A percentile compares a stretch with the other conserved stretches of the same genome.
Conservation (phyloP, 2,888 invertebrate genomes). For the Tetragnatha montana region DNA sequence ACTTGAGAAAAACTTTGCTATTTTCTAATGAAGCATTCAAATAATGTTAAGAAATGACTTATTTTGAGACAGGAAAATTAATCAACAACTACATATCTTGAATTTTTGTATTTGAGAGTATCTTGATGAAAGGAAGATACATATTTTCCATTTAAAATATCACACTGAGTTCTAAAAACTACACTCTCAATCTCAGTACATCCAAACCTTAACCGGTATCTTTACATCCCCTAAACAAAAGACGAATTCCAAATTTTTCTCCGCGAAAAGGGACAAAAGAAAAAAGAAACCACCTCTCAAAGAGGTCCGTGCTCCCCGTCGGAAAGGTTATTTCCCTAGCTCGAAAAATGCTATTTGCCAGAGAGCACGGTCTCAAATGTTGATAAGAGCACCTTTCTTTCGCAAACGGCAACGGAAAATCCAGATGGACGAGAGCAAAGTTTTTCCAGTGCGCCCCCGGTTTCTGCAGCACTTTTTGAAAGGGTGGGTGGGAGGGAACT, state of each 20-base stretch:
- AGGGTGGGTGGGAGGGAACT: neutral
- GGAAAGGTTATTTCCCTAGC: slow-evolving; percentile 15
- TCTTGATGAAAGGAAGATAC: no score
- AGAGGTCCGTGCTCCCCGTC: neutral
- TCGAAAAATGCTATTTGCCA: slow-evolving; percentile 15
- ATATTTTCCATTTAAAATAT: no score
- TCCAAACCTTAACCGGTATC: no score
- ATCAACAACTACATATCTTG: no score
- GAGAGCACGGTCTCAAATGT: slow-evolving; percentile 25
- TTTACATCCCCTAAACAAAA: neutral
- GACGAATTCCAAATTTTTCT: neutral
- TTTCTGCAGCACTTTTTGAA: neutral
- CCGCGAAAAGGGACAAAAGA: neutral
- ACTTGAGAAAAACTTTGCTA: no score
- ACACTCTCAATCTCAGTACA: no score
- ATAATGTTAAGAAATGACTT: no score
- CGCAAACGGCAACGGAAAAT: slow-evolving; percentile 17
- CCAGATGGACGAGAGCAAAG: slow-evolving; percentile 25
- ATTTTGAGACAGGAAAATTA: no score
- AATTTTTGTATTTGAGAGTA: no score
- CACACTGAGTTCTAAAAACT: no score
- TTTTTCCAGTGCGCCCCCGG: neutral
- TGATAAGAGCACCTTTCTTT: slow-evolving; percentile 14
- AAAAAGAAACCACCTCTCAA: neutral
- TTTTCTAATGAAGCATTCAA: no score